These are phyloP conservation scores for Cosmorhoe ocellata DNA, from an alignment of 2,888 invertebrate species.

Conservation along the genomic window DNA sequence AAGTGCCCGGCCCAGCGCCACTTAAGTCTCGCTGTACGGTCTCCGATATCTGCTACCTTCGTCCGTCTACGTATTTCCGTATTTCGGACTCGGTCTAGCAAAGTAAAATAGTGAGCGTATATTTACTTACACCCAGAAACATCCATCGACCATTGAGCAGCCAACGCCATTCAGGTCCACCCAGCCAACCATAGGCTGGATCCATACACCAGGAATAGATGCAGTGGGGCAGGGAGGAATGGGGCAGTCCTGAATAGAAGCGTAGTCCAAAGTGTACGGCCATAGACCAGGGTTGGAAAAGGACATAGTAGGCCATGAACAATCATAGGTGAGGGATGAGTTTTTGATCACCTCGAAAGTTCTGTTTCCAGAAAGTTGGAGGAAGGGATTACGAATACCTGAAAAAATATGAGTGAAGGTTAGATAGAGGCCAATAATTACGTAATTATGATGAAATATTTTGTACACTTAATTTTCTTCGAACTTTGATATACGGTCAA, in stretches of 20 bases:
- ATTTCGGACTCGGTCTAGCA: no score
- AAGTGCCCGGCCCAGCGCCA: no score
- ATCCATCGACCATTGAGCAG: slow-evolving; percentile 83
- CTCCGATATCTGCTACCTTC: no score
- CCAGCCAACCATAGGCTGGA: slow-evolving; percentile 84
- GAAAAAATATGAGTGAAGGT: slow-evolving; percentile 23
- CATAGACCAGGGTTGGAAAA: slow-evolving; percentile 75
- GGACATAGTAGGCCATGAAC: slow-evolving; percentile 81
- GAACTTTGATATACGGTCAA: no score
- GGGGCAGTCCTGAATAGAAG: slow-evolving; percentile 79
- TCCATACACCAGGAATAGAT: slow-evolving; percentile 84
- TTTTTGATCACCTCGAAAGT: slow-evolving; percentile 81
- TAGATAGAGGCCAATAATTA: no score
- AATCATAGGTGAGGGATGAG: slow-evolving; percentile 81
- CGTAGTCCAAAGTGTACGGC: slow-evolving; percentile 87
- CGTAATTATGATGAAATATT: no score
- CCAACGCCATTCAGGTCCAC: slow-evolving; percentile 62
- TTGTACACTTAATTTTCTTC: no score
- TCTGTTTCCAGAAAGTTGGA: slow-evolving; percentile 80
- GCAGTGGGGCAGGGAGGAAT: slow-evolving; percentile 82
- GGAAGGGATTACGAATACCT: slow-evolving; percentile 81
- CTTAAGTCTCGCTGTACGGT: no score
- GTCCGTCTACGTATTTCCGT: no score
- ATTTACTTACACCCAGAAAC: slow-evolving; percentile 66
- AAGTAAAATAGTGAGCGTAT: not conserved